Conservation (phyloP, 1,140 invertebrate species). For the Drosophila nigrodunni region DNA sequence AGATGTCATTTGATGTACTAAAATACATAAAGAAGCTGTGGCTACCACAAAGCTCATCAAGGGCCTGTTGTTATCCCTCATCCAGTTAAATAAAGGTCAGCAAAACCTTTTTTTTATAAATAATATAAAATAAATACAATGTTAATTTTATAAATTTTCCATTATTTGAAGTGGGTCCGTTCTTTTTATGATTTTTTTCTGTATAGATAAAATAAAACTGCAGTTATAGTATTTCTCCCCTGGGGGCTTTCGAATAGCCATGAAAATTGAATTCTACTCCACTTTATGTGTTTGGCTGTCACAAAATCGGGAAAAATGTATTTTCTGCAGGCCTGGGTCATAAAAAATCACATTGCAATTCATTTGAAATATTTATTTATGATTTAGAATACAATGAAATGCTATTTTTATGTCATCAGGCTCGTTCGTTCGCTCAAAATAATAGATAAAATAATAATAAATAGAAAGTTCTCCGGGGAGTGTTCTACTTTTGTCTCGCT, state of each 20-base stretch:
- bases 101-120: not conserved
- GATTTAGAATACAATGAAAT: slow-evolving; percentile 65
- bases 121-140: slow-evolving; percentile 1
- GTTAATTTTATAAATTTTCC: slow-evolving; percentile 14
- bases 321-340: slow-evolving; percentile 18
- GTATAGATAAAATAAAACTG: not conserved
- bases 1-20: slow-evolving; percentile 35
- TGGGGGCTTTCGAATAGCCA: not conserved
- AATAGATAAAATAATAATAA: slow-evolving; percentile 14
- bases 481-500: slow-evolving; percentile 26
- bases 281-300: slow-evolving; percentile 22
- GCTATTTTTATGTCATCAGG: slow-evolving; percentile 46
- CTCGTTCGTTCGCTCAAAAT: not conserved
- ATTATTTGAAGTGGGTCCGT: not conserved
- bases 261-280: slow-evolving; percentile 14
- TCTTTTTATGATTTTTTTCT: slow-evolving; percentile 2
- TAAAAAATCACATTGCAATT: slow-evolving; percentile 61
- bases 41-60: not conserved
- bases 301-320: slow-evolving; percentile 35
- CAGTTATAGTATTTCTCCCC: not conserved
- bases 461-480: slow-evolving; percentile 1
- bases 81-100: not conserved
- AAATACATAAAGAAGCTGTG: not conserved
- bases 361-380: slow-evolving; percentile 76
- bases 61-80: not conserved